Conservation (phyloP, 2,888 invertebrate genomes). For the Steinernema scapterisci region DNA sequence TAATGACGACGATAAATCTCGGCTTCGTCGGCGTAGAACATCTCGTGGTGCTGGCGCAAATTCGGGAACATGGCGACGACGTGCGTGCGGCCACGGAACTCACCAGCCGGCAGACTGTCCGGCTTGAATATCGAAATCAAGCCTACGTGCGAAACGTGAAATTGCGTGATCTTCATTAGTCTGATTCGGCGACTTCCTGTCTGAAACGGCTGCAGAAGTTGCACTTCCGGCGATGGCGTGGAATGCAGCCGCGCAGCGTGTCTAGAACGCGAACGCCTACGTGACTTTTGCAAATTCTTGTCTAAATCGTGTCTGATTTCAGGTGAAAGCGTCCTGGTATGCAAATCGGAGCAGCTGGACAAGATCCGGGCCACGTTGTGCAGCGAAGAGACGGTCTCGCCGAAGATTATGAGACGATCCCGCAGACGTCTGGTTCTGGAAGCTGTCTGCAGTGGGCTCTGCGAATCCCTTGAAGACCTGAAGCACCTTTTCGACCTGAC, state of each 20-base stretch:
- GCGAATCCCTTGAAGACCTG: slow-evolving; percentile 6
- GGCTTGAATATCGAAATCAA: no score
- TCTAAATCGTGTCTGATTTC: slow-evolving; percentile 25
- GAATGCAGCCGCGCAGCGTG: no score
- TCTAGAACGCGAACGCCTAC: not conserved
- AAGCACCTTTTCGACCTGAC: not conserved
- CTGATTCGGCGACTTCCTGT: no score
- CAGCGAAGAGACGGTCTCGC: not conserved
- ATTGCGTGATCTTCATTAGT: no score
- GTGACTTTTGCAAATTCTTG: not conserved
- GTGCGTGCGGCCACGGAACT: no score
- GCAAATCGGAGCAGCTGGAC: slow-evolving; percentile 37
- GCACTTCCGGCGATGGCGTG: no score
- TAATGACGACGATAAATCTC: no score
- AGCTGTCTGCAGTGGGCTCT: slow-evolving; percentile 28
- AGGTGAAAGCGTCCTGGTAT: slow-evolving; percentile 45
- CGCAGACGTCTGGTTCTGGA: slow-evolving; percentile 4
- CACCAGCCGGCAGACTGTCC: no score
- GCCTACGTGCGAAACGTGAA: no score
- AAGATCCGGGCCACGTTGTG: slow-evolving; percentile 29
- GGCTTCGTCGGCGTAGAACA: no score
- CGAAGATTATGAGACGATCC: not conserved
- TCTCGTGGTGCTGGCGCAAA: no score
- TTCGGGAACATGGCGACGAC: no score
- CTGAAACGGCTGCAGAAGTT: not conserved